Evolutionary conservation across 2,797 vertebrate species (phyloP), one percentile per base, ranked within the genome.

Genomic region (Acanthurus leucopareius): DNA sequence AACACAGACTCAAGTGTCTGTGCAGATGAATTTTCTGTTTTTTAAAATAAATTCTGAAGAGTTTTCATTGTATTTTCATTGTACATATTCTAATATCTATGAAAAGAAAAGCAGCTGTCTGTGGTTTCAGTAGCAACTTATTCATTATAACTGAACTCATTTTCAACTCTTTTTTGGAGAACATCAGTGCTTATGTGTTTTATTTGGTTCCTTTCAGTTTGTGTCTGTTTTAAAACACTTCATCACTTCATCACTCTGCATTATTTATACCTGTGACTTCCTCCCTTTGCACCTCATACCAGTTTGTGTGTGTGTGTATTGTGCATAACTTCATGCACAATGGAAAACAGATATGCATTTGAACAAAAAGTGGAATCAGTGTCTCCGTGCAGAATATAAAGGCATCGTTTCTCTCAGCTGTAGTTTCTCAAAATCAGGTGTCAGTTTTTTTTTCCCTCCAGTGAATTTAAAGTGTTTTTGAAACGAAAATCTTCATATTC

Each of bases 211-310:
- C 11, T 8, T 44, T 40, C 38, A 40, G 38, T 7, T 40, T 40
- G 38, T 40, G 4, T 7, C 28, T 20, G 8, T 11, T 69, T 8
- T 20, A 14, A 57, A 45, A 49, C 15, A 32, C 17, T 3, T 4
- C 40, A 20, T 51, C 19, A 7, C 10, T 47, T 28, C 47, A 42
- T 47, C 25, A 25, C 25, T 25, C 2, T 40, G 38, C 6, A 40
- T 40, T 10, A 28, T 63, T 63, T 73, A 28, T 44, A 58, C 25
- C 44, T 62, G 14, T 69, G 3, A 44, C 19, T 61, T 45, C 40
- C 17, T 11, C n/a, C 10, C 19, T 5, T 61, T 14, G 15, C 32
- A 56, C 42, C 47, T 40, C 8, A 1, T 19, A 22, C 51, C 53
- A 16, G 17, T 28, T 0, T 40, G 45, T 56, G 10, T 51, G 57